Percentiles rank a stretch among this genome's conserved stretches.
Evolutionary conservation across 2,888 invertebrate species (phyloP).

Genomic region (Drosophila lutescens): DNA sequence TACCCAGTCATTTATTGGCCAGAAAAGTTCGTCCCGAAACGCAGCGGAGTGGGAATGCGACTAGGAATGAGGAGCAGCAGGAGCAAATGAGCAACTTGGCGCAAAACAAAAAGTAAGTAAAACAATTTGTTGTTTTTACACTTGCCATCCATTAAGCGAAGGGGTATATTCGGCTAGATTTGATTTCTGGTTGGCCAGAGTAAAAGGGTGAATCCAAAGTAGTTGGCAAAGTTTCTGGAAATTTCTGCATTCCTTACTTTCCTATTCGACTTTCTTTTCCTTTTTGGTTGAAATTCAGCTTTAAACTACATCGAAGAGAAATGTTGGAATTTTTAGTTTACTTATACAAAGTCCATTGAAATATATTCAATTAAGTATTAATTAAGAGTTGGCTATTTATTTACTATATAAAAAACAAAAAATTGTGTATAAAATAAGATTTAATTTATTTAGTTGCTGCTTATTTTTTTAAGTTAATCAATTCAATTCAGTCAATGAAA

Average conservation of each 20-base stretch:
- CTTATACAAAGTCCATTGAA: background rate
- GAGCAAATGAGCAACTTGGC: conserved; percentile 77
- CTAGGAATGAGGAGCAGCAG: conserved; percentile 38
- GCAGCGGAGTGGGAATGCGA: conserved; percentile 31
- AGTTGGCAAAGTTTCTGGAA: conserved; percentile 4
- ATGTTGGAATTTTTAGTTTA: background rate
- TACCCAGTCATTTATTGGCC: conserved; percentile 73
- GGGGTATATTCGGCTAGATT: conserved; percentile 31
- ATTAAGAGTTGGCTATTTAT: background rate
- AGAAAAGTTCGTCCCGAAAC: conserved; percentile 60
- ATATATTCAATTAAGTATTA: background rate
- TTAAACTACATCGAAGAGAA: background rate
- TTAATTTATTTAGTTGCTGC: too few relatives aligned
- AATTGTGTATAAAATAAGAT: too few relatives aligned
- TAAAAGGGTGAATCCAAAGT: background rate
- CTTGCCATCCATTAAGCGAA: conserved; percentile 34
- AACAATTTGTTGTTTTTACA: conserved; percentile 71
- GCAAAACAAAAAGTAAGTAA: conserved; percentile 74
- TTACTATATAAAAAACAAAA: background rate
- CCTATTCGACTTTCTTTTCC: background rate
- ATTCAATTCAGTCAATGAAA: background rate
- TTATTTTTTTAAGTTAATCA: background rate
- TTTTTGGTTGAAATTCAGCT: background rate
- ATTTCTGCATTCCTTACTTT: conserved; percentile 3
- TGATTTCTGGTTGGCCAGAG: background rate